Base-by-base conservation (phyloP, 1,140 invertebrate species). In the Contarinia nasturtii region DNA sequence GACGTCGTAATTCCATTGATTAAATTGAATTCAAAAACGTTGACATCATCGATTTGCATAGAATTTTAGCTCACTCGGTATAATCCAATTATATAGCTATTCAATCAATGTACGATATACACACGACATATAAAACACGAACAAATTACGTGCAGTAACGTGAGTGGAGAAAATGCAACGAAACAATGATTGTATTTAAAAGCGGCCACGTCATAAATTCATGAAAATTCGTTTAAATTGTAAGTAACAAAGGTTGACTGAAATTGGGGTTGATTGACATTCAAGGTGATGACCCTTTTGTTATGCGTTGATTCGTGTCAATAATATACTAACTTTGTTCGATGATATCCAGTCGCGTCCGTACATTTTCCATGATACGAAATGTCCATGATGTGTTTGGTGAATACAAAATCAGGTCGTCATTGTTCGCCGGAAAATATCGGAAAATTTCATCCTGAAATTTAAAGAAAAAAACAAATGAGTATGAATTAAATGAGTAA, bases 291-390 rank as follows among this genome's bases (percentile, higher is more conserved):
- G n/a, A n/a, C n/a, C n/a, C n/a, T n/a, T n/a, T n/a, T n/a, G n/a
- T n/a, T n/a, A n/a, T n/a, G n/a, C n/a, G n/a, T n/a, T n/a, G n/a
- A n/a, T n/a, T n/a, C n/a, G n/a, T n/a, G n/a, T n/a, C n/a, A n/a
- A n/a, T n/a, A n/a, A n/a, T n/a, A n/a, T 10, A 43, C 41, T 43
- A 58, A 68, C 66, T 56, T 27, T 66, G 61, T 43, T 51, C 54
- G 34, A 51, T 36, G 11, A 66, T 53, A 19, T 57, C 44, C 36
- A 68, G 49, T 15, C 63, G 59, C 33, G 49, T n/a, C 4, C 64
- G 57, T 15, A 66, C 54, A 20, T 52, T 43, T 18, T 60, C 57
- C 49, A 67, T 63, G 2, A 70, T 48, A 5, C 50, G 47, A 47
- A 52, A 49, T 8, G 54, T 56, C 36, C 59, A 61, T 1, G 53